Conservation (phyloP, 2,888 invertebrate genomes). For the Imbricaverruca yamaguchii region DNA sequence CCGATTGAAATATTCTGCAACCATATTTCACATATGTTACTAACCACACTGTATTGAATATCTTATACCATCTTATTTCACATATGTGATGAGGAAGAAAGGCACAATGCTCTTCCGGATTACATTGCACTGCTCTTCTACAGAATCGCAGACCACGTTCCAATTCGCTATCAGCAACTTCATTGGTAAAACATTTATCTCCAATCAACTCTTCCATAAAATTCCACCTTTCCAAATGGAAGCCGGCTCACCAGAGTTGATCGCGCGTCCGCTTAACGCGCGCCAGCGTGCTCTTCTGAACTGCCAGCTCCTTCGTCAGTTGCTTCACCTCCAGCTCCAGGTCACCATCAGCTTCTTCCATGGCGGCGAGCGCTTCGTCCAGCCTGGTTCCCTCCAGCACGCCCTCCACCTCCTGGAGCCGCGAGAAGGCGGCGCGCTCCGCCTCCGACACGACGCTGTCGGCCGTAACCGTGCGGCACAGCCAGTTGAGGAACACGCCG, state of each 20-base stretch:
- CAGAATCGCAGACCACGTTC: too few species aligned
- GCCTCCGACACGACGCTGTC: not conserved
- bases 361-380: constrained; percentile 31
- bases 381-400: constrained; percentile 32
- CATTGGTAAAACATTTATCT: too few species aligned
- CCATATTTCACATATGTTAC: too few species aligned
- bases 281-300: not conserved
- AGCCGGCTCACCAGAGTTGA: not conserved
- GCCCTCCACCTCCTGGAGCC: constrained; percentile 32
- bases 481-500: not conserved
- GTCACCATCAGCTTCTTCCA: constrained; percentile 37
- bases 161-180: too few species aligned
- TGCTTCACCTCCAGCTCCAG: constrained; percentile 42
- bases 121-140: too few species aligned
- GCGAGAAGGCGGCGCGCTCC: not conserved
- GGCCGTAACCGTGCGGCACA: not conserved
- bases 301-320: not conserved
- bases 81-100: too few species aligned
- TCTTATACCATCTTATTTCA: too few species aligned
- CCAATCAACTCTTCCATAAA: too few species aligned
- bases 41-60: too few species aligned
- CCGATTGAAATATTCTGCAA: too few species aligned
- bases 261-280: not conserved
- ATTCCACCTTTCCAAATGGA: too few species aligned
- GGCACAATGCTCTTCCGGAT: too few species aligned